phyloP scores from a whole-genome alignment of 2,888 invertebrate genomes.

The Ditylenchus weischeri region DNA sequence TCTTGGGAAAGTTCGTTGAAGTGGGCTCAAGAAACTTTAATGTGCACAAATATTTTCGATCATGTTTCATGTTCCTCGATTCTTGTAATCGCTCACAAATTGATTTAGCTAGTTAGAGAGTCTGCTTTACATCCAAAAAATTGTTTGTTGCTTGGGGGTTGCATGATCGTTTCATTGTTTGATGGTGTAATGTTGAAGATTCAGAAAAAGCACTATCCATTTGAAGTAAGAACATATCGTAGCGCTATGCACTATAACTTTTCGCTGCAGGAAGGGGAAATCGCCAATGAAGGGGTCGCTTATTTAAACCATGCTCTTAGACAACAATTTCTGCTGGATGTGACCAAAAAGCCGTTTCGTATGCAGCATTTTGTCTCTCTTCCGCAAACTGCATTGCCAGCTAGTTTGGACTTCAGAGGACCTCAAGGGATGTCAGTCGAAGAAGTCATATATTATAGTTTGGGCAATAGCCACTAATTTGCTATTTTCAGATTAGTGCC shows the following conservation, averaged over 20 bases:
- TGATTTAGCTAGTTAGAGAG: constrained; percentile 42
- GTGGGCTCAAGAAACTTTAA: constrained; percentile 51
- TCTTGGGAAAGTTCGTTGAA: constrained; percentile 47
- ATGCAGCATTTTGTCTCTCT: constrained; percentile 35
- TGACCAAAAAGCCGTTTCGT: constrained; percentile 38
- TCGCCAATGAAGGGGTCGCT: constrained; percentile 36
- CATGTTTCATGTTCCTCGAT: constrained; percentile 18
- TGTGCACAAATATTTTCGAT: constrained; percentile 45
- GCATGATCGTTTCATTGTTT: constrained; percentile 41
- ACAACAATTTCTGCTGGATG: constrained; percentile 41
- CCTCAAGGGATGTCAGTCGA: constrained; percentile 37
- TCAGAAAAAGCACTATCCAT: constrained; percentile 45
- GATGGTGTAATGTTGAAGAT: constrained; percentile 45
- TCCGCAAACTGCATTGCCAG: too few species aligned
- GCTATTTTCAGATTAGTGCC: constrained; percentile 38
- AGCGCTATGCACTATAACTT: too few species aligned
- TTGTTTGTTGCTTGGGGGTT: constrained; percentile 42
- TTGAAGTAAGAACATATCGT: constrained; percentile 22
- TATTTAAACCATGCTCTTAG: constrained; percentile 42
- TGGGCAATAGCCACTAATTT: neutral
- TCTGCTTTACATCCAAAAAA: constrained; percentile 19
- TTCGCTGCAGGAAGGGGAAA: constrained; percentile 37
- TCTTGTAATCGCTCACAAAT: neutral
- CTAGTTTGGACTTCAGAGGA: too few species aligned
- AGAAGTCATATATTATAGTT: constrained; percentile 30